Percentiles rank a stretch among this genome's conserved stretches.
Conservation (phyloP, 2,888 invertebrate species). For the Adineta ricciae region DNA sequence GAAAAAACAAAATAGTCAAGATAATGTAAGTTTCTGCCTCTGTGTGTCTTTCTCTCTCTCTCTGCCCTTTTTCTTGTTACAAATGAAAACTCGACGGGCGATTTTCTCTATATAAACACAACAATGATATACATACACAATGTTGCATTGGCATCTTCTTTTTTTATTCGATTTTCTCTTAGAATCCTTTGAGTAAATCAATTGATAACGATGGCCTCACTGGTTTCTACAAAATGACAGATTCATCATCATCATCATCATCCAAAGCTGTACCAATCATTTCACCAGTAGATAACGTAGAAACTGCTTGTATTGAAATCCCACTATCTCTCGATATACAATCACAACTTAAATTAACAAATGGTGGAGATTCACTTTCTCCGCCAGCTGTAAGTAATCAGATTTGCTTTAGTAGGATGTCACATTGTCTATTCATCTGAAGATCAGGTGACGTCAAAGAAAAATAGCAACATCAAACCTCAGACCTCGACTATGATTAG, state of each 20-base stretch:
- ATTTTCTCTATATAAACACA: no score
- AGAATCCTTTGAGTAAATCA: slow-evolving; percentile 4
- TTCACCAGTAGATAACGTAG: neutral
- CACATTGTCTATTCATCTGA: neutral
- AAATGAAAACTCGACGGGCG: no score
- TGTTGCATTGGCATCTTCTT: no score
- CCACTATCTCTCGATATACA: neutral
- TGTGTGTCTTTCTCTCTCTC: no score
- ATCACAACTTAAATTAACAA: neutral
- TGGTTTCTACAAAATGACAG: neutral
- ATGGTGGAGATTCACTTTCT: neutral
- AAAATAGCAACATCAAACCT: neutral
- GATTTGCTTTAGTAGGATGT: neutral
- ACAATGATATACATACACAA: no score
- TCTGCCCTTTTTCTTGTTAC: no score
- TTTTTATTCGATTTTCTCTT: neutral
- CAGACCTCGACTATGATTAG: neutral
- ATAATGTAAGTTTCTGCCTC: neutral
- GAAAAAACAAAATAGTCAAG: neutral
- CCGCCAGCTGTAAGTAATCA: neutral
- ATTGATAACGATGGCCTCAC: neutral
- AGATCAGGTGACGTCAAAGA: neutral
- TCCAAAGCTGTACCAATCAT: neutral
- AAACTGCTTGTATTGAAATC: neutral
- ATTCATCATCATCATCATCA: neutral